A percentile compares a stretch with the other conserved stretches of the same genome.
phyloP scores from a whole-genome alignment of 2,797 vertebrate genomes.

The Muscicapa striata region DNA sequence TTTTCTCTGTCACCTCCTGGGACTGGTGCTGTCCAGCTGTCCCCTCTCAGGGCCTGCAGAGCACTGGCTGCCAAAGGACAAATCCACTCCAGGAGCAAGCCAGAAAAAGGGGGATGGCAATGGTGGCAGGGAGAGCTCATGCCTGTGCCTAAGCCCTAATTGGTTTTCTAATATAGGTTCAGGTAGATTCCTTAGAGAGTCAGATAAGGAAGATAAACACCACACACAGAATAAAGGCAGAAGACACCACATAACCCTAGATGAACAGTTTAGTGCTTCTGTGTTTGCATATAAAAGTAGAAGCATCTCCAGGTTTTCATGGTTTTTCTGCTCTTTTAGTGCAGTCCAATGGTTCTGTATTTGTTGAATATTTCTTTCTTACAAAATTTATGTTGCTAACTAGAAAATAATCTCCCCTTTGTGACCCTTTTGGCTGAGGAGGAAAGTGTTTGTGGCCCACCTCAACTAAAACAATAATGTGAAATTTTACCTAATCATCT shows the following conservation, averaged over 20 bases:
- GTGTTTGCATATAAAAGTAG: background rate
- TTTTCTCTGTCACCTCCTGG: background rate
- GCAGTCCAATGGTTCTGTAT: background rate
- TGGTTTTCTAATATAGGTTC: background rate
- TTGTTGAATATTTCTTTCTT: background rate
- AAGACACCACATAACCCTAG: background rate
- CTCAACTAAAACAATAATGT: background rate
- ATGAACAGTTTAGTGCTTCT: background rate
- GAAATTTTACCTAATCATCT: background rate
- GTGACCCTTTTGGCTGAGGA: background rate
- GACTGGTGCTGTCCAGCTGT: background rate
- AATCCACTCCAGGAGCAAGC: background rate
- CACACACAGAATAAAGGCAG: background rate
- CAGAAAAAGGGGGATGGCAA: background rate
- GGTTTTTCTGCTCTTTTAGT: background rate
- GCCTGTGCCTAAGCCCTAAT: background rate
- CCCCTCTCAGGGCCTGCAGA: background rate
- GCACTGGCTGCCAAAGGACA: background rate
- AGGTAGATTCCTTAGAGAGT: background rate
- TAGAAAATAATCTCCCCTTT: background rate
- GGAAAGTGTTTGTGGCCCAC: background rate
- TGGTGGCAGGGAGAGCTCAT: background rate
- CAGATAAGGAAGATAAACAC: background rate
- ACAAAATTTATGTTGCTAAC: background rate
- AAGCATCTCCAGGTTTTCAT: background rate